A percentile compares a stretch with the other conserved stretches of the same genome.
Evolutionary conservation across 1,140 invertebrate genomes (phyloP).

Genomic region (Tetragonula clypearis): DNA sequence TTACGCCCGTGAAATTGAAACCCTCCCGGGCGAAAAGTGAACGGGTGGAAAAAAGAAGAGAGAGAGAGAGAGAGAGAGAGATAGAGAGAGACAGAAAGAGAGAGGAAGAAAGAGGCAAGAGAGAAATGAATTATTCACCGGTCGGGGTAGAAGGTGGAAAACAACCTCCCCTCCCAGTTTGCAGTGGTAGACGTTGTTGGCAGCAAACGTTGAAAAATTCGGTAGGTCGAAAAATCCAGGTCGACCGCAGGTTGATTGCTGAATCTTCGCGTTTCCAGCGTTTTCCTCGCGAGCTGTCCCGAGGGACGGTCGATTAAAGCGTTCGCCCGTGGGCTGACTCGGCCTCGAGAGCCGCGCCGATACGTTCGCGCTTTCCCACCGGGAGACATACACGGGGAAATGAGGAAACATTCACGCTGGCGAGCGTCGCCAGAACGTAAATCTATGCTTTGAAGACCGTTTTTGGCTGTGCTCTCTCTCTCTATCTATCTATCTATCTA

Average conservation of each 20-base stretch:
- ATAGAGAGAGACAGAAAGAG: neutral
- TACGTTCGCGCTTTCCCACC: neutral
- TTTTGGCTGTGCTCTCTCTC: slow-evolving; percentile 32
- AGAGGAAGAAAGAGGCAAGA: neutral
- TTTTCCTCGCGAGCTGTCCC: neutral
- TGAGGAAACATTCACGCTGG: slow-evolving; percentile 54
- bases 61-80: no score
- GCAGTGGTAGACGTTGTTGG: no score
- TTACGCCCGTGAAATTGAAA: neutral
- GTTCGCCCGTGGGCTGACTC: slow-evolving; percentile 20
- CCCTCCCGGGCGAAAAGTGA: neutral
- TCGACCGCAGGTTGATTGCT: slow-evolving; percentile 27
- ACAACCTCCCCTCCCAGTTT: no score
- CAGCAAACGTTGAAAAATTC: neutral
- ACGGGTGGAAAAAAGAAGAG: neutral
- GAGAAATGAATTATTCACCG: no score
- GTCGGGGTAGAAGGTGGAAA: no score
- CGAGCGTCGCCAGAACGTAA: slow-evolving; percentile 30
- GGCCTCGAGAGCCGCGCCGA: neutral
- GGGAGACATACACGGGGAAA: slow-evolving; percentile 24
- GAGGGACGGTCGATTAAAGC: slow-evolving; percentile 38
- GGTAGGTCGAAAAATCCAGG: slow-evolving; percentile 4
- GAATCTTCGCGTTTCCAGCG: neutral
- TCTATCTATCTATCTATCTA: neutral
- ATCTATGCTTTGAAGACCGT: slow-evolving; percentile 59